Conservation (phyloP, 2,888 invertebrate genomes). For the Eristalis tenax region DNA sequence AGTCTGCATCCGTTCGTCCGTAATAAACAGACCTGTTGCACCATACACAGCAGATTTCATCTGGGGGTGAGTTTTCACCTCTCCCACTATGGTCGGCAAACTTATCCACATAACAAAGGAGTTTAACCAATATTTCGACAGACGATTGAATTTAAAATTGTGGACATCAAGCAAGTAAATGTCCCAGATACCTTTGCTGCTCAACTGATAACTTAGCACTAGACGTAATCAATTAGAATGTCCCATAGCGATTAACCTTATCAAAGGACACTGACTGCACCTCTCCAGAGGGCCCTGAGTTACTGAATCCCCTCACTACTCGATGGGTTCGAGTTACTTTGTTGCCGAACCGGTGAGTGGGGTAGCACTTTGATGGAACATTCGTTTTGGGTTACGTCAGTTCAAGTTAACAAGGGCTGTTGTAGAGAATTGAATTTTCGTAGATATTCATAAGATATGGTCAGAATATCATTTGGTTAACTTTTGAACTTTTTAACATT, state of each 20-base stretch:
- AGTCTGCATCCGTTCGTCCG: background rate
- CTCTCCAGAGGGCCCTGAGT: background rate
- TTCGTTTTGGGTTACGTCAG: background rate
- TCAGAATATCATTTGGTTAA: background rate
- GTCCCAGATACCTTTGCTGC: background rate
- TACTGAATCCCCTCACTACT: background rate
- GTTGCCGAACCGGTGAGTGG: background rate
- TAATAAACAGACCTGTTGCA: background rate
- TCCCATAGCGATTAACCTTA: slow-evolving; percentile 20
- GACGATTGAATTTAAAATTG: slow-evolving; percentile 26
- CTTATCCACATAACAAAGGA: background rate
- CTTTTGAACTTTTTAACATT: background rate
- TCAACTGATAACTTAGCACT: slow-evolving; percentile 6
- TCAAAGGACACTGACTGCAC: background rate
- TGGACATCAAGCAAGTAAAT: slow-evolving; percentile 20
- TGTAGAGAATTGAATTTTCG: background rate
- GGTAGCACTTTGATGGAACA: background rate
- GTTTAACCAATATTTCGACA: slow-evolving; percentile 4
- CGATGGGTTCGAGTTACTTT: background rate
- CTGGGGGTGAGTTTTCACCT: background rate
- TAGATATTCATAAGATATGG: background rate
- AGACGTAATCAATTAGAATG: slow-evolving; percentile 28
- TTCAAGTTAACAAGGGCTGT: background rate
- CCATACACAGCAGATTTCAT: background rate
- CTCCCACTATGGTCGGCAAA: background rate